Percentiles rank a stretch among this genome's conserved stretches.
These are phyloP conservation scores for Procavia capensis DNA, from an alignment of 2,113 vertebrate species.

Conservation along the genomic window DNA sequence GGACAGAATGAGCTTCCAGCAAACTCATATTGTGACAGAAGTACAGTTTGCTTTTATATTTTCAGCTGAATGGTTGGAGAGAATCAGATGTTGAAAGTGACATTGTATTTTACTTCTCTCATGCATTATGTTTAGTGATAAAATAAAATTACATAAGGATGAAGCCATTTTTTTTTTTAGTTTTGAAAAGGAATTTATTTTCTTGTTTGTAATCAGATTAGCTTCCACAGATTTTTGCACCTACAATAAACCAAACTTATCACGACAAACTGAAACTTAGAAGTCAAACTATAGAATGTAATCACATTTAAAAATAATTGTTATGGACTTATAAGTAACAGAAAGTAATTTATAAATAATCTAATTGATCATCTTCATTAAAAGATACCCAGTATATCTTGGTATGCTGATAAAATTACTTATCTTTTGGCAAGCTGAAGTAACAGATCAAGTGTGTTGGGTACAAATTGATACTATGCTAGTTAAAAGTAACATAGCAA, in stretches of 20 bases:
- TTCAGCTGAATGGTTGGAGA: background rate
- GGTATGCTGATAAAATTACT: background rate
- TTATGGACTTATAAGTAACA: background rate
- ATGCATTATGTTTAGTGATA: background rate
- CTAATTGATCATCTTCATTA: background rate
- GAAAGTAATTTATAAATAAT: slow-evolving; percentile 12
- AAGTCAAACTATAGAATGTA: background rate
- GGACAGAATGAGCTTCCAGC: background rate
- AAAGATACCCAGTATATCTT: background rate
- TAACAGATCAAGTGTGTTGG: background rate
- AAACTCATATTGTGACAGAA: background rate
- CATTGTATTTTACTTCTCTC: background rate
- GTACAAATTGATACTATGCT: background rate
- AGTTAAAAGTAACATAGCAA: background rate
- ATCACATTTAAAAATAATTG: background rate
- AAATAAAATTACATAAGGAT: background rate
- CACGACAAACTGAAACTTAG: background rate
- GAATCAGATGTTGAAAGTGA: background rate
- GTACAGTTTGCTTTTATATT: background rate
- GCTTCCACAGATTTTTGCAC: background rate
- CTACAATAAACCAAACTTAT: background rate
- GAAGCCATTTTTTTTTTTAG: no score
- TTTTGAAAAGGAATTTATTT: slow-evolving; percentile 15
- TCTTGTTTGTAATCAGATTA: background rate
- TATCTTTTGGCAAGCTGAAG: slow-evolving; percentile 1